These are phyloP conservation scores for Chinchilla lanigera DNA, from an alignment of 2,113 vertebrate genomes.

Conservation along the genomic window DNA sequence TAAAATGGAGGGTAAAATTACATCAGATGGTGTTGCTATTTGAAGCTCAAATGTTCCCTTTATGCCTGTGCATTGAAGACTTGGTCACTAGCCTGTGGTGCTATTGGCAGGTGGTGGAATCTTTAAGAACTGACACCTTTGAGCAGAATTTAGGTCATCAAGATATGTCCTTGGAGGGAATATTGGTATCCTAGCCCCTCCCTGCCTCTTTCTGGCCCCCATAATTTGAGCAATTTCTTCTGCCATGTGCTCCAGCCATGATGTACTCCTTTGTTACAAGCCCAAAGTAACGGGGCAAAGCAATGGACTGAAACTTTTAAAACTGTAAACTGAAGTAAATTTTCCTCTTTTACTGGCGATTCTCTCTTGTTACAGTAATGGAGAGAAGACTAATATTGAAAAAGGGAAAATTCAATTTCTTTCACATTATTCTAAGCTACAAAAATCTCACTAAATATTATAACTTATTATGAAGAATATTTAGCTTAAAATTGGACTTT, in stretches of 20 bases:
- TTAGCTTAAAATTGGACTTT: neutral
- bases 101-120: neutral
- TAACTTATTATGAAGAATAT: neutral
- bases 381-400: neutral
- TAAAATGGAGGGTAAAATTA: neutral
- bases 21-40: neutral
- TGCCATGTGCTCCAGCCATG: rapidly evolving
- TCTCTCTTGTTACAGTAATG: neutral
- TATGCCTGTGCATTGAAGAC: neutral
- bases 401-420: neutral
- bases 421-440: neutral
- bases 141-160: neutral
- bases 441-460: neutral
- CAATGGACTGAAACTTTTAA: neutral
- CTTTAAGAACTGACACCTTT: neutral
- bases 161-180: neutral
- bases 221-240: neutral
- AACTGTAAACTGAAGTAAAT: neutral
- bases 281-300: neutral
- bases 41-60: neutral
- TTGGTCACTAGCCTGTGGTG: neutral
- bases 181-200: no score
- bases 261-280: no score
- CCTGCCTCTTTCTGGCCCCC: neutral
- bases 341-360: neutral